A percentile compares a stretch with the other conserved stretches of the same genome.
Conservation (phyloP, 2,888 invertebrate genomes). For the Synanthedon vespiformis region DNA sequence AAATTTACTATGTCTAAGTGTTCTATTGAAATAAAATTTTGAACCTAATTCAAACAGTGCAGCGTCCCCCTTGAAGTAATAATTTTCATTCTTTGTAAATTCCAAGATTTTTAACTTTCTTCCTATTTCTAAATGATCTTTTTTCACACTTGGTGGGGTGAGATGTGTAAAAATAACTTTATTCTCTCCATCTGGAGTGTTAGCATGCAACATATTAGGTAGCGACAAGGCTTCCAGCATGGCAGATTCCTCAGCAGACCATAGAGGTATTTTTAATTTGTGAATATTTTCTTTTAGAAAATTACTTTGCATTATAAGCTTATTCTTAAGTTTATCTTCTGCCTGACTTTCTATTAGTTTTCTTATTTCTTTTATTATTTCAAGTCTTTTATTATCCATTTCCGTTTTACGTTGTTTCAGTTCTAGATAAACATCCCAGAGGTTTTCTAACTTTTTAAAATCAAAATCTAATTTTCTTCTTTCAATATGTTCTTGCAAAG, state of each 20-base stretch:
- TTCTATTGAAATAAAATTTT: conserved; percentile 61
- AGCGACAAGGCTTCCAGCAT: conserved; percentile 73
- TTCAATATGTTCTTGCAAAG: conserved; percentile 65
- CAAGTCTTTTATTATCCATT: conserved; percentile 63
- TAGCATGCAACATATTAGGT: conserved; percentile 77
- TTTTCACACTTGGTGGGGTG: conserved; percentile 31
- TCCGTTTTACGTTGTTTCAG: conserved; percentile 56
- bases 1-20: conserved; percentile 60
- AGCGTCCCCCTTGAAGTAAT: conserved; percentile 75
- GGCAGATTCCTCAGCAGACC: conserved; percentile 80
- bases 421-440: conserved; percentile 74
- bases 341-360: conserved; percentile 40
- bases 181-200: conserved; percentile 65
- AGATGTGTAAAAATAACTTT: conserved; percentile 31
- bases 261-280: conserved; percentile 71
- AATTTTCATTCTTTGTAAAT: conserved; percentile 69
- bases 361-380: conserved; percentile 60
- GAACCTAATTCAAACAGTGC: conserved; percentile 77
- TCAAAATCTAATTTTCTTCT: conserved; percentile 67
- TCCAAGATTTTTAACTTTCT: conserved; percentile 62
- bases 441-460: conserved; percentile 64
- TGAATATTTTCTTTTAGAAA: conserved; percentile 74
- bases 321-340: conserved; percentile 49
- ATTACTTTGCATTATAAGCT: conserved; percentile 68
- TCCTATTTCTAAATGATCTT: conserved; percentile 71